phyloP scores from a whole-genome alignment of 2,113 vertebrate species.

The Thryonomys swinderianus region DNA sequence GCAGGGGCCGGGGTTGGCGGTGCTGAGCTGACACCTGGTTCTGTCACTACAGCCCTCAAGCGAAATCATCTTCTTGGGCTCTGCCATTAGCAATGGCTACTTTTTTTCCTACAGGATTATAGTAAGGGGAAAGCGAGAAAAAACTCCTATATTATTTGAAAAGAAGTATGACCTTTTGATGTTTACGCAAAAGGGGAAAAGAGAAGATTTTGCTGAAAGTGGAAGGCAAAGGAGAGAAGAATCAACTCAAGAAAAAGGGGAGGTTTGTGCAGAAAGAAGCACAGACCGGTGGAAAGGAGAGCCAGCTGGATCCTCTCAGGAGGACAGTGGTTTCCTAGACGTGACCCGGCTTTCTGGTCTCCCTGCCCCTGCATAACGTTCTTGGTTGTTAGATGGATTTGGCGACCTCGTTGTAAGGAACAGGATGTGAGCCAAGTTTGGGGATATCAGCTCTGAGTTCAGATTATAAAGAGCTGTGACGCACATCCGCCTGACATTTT shows the following conservation, averaged over 20 bases:
- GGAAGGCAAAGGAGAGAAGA: background rate
- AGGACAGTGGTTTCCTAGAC: background rate
- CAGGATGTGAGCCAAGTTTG: background rate
- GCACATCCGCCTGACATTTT: background rate
- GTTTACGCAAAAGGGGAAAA: background rate
- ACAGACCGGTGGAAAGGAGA: too few species aligned
- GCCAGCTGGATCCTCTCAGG: background rate
- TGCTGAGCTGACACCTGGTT: background rate
- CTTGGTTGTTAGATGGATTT: background rate
- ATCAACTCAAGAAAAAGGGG: background rate
- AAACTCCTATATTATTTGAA: background rate
- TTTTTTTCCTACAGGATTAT: background rate
- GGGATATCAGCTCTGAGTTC: background rate
- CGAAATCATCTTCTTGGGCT: background rate
- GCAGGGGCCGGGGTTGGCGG: background rate
- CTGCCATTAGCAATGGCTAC: background rate
- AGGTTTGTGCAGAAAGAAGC: background rate
- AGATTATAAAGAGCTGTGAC: background rate
- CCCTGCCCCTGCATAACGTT: too few species aligned
- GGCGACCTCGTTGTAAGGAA: background rate
- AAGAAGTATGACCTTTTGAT: background rate
- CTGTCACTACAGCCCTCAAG: background rate
- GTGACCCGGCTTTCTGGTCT: too few species aligned
- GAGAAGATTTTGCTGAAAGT: background rate
- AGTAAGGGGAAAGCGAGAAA: background rate